Base-by-base conservation (phyloP, 64 coral and sea anemone species). In the Pocillopora verrucosa region DNA sequence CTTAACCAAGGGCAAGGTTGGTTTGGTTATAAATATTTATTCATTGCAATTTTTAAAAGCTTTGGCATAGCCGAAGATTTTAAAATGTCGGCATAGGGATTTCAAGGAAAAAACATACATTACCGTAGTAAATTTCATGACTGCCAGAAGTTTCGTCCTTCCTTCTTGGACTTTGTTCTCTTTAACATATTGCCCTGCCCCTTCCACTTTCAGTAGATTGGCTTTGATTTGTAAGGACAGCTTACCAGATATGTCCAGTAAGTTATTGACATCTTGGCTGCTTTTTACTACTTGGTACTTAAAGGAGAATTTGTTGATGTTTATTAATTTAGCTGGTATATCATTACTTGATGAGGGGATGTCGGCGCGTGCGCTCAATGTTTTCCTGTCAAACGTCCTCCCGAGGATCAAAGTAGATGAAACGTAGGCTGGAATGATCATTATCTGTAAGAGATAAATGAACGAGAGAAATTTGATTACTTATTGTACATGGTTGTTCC, bases 141-240 rank as follows among this genome's bases (percentile, higher is more conserved):
- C 88, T 26, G 77, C 77, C 5, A 90, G 20, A 35, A 90, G 51
- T 26, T 81, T 65, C 36, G 88, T 90, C 34, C 65, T 82, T 30
- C 64, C 78, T 10, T 90, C 77, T 60, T 80, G 22, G 34, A 19
- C 82, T 9, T 90, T 59, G 77, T n/a, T 81, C 22, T 90, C 77
- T 73, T 26, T 73, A 16, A 90, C 34, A 34, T 90, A 90, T 5
- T 81, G 45, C 12, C 88, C 88, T 60, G 63, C 57, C 5, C 88
- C 88, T 68, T 63, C 65, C 56, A 90, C 88, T 72, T 80, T 58
- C 16, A 90, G 26, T 17, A 90, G 24, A 58, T 45, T 24, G 17
- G 88, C 88, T 36, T 90, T 90, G 20, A 90, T 9, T 80, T 90
- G 80, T 25, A 90, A 37, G 35, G 88, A 90, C 36, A 90, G 77